phyloP scores from a whole-genome alignment of 2,797 vertebrate species.

The Sarcoramphus papa region DNA sequence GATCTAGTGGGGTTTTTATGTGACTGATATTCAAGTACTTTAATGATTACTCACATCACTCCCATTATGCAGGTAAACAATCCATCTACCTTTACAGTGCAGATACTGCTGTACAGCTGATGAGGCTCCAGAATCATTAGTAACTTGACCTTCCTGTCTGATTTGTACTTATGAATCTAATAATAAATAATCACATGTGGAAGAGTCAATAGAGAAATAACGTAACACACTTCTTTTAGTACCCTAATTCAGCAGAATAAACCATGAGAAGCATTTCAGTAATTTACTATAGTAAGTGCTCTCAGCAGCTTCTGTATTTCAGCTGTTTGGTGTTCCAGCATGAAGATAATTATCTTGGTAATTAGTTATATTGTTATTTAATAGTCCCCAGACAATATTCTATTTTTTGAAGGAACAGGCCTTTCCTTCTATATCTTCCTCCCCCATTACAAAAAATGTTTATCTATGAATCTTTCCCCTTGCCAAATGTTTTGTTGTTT shows the following conservation, averaged over 20 bases:
- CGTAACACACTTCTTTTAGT: not conserved
- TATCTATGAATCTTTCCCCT: not conserved
- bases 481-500: not conserved
- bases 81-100: not conserved
- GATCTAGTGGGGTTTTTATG: not conserved
- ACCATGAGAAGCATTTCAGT: constrained; percentile 16
- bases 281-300: constrained; percentile 30
- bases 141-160: constrained; percentile 24
- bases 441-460: not conserved
- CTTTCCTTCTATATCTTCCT: not conserved
- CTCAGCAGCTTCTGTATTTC: constrained; percentile 37
- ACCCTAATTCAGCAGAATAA: constrained; percentile 33
- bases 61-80: not conserved
- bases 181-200: constrained; percentile 43
- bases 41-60: not conserved
- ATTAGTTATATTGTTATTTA: constrained; percentile 60
- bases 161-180: constrained; percentile 12
- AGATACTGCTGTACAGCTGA: not conserved
- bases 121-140: not conserved
- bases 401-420: not conserved
- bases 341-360: constrained; percentile 38
- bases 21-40: not conserved
- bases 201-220: constrained; percentile 41
- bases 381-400: constrained; percentile 36
- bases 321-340: constrained; percentile 12